These are phyloP conservation scores for Elephas maximus DNA, from an alignment of 2,113 vertebrate genomes.

Conservation along the genomic window DNA sequence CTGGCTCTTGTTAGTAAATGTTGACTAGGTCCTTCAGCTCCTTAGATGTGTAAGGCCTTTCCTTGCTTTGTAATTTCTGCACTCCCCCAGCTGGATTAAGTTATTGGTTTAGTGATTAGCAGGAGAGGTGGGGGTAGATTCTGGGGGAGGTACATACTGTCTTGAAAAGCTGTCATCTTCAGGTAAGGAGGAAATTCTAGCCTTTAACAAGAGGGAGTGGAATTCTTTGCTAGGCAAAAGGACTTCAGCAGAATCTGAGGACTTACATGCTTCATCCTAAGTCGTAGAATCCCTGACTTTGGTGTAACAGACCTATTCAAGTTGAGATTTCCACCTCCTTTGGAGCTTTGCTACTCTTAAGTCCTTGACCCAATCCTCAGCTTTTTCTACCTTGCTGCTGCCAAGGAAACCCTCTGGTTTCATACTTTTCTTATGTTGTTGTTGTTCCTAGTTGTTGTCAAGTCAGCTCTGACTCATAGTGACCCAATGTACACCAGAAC, in stretches of 20 bases:
- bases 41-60: neutral
- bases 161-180: neutral
- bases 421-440: neutral
- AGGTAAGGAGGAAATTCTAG: neutral
- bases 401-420: neutral
- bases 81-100: neutral
- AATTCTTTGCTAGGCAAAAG: neutral
- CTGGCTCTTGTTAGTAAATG: neutral
- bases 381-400: neutral
- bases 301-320: neutral
- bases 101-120: neutral
- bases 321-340: neutral
- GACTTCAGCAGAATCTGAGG: slow-evolving; percentile 5
- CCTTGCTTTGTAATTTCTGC: neutral
- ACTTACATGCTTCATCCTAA: neutral
- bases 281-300: neutral
- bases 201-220: neutral
- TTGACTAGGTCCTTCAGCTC: neutral
- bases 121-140: neutral
- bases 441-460: neutral
- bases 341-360: neutral
- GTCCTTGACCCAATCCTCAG: neutral
- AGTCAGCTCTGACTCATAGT: neutral
- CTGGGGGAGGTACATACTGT: neutral
- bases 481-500: neutral